Percentiles rank a stretch among this genome's conserved stretches.
Evolutionary conservation across 1,140 invertebrate species (phyloP).

Genomic region (Idris sp.): DNA sequence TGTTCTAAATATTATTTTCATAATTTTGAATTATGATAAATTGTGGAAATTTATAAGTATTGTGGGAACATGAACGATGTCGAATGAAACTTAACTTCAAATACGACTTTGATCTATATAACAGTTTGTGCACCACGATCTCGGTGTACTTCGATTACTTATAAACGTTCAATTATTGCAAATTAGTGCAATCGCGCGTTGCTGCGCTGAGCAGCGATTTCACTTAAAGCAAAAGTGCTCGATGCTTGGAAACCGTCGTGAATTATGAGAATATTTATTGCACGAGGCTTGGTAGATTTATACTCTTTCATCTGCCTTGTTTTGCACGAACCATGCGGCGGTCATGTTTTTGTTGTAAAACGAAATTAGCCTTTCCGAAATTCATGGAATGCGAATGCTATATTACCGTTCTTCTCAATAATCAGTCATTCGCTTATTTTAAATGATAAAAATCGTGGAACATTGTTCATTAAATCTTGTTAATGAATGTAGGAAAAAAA

Average conservation of each 20-base stretch:
- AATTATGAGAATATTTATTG: slow-evolving; percentile 54
- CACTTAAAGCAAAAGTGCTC: slow-evolving; percentile 30
- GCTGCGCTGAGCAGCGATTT: slow-evolving; percentile 26
- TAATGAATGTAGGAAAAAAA: too few relatives aligned
- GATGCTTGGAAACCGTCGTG: slow-evolving; percentile 10
- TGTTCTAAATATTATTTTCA: too few relatives aligned
- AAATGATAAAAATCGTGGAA: too few relatives aligned
- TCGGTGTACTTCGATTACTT: slow-evolving; percentile 24
- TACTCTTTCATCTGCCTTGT: slow-evolving; percentile 9
- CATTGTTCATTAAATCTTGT: too few relatives aligned
- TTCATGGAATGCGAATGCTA: too few relatives aligned
- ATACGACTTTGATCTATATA: slow-evolving; percentile 1
- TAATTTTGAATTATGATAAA: too few relatives aligned
- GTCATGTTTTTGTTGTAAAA: neutral
- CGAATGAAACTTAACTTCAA: slow-evolving; percentile 14
- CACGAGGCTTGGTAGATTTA: slow-evolving; percentile 23
- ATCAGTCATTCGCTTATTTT: too few relatives aligned
- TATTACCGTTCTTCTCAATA: too few relatives aligned
- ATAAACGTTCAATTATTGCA: slow-evolving; percentile 46
- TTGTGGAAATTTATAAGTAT: slow-evolving; percentile 2
- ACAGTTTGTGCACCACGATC: slow-evolving; percentile 11
- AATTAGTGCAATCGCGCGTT: slow-evolving; percentile 55
- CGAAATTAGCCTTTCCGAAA: neutral
- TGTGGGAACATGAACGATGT: slow-evolving; percentile 14
- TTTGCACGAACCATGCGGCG: slow-evolving; percentile 5